A percentile compares a stretch with the other conserved stretches of the same genome.
These are phyloP conservation scores for Crenuchus spilurus DNA, from an alignment of 2,797 vertebrate species.

Conservation along the genomic window DNA sequence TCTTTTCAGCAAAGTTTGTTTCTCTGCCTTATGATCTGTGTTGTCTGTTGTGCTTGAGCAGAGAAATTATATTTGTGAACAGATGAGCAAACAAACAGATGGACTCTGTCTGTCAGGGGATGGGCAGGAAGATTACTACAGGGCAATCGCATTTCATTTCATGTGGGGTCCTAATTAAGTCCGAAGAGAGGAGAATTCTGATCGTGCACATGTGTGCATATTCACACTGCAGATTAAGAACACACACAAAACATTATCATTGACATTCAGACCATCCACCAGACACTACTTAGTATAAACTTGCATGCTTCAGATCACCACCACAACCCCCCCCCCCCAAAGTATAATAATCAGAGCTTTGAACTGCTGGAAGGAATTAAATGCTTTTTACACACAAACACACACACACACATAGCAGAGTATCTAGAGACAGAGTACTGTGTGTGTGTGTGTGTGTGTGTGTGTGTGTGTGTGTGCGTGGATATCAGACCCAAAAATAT, in stretches of 20 bases:
- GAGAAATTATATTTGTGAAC: background rate
- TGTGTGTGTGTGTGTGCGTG: slow-evolving; percentile 15
- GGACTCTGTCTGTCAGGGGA: background rate
- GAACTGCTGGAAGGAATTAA: slow-evolving; percentile 36
- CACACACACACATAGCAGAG: slow-evolving; percentile 38
- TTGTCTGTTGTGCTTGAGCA: background rate
- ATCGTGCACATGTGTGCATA: background rate
- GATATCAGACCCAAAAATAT: slow-evolving; percentile 35
- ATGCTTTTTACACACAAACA: slow-evolving; percentile 40
- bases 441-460: background rate
- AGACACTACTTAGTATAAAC: slow-evolving; percentile 22
- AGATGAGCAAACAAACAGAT: background rate
- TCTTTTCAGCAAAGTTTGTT: background rate
- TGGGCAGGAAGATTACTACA: background rate
- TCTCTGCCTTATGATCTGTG: background rate
- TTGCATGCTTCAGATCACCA: slow-evolving; percentile 7
- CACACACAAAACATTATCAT: slow-evolving; percentile 57
- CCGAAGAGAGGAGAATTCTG: background rate
- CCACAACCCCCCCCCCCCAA: background rate
- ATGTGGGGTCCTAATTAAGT: background rate
- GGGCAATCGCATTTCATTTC: background rate
- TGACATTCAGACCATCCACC: slow-evolving; percentile 44
- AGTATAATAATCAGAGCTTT: slow-evolving; percentile 39
- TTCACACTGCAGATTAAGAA: slow-evolving; percentile 20
- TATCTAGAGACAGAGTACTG: slow-evolving; percentile 49